phyloP scores from a whole-genome alignment of 2,113 vertebrate species.

The Halichoeres trimaculatus region DNA sequence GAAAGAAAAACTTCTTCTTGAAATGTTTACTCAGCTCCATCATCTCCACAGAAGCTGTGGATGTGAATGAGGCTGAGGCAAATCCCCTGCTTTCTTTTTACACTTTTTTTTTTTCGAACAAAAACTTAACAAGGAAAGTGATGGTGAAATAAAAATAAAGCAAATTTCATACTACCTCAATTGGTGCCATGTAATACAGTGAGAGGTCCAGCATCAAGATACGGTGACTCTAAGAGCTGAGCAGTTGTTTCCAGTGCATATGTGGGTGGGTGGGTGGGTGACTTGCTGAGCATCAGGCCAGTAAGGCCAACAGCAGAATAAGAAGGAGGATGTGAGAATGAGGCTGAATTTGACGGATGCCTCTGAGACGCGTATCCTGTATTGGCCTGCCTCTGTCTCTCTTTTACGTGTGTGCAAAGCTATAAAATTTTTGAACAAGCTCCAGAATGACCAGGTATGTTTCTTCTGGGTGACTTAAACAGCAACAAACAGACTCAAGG shows the following conservation, averaged over 20 bases:
- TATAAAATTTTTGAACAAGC: neutral
- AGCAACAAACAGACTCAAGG: slow-evolving; percentile 1
- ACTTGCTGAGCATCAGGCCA: slow-evolving; percentile 18
- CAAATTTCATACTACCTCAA: slow-evolving; percentile 51
- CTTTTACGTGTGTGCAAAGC: neutral
- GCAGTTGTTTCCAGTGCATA: slow-evolving; percentile 10
- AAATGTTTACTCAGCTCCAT: slow-evolving; percentile 58
- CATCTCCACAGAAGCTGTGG: slow-evolving; percentile 47
- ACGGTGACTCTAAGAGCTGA: slow-evolving; percentile 11
- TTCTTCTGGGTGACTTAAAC: neutral
- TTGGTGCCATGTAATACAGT: slow-evolving; percentile 27
- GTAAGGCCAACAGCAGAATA: slow-evolving; percentile 12
- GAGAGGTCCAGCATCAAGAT: slow-evolving; percentile 11
- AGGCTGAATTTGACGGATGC: slow-evolving; percentile 8
- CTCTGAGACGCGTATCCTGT: slow-evolving; percentile 55
- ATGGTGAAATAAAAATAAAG: slow-evolving; percentile 7
- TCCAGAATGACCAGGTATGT: slow-evolving; percentile 1
- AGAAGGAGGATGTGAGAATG: slow-evolving; percentile 54
- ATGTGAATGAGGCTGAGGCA: slow-evolving; percentile 44
- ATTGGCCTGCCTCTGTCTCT: neutral
- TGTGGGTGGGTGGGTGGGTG: neutral
- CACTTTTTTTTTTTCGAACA: slow-evolving; percentile 10
- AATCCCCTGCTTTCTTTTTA: slow-evolving; percentile 9
- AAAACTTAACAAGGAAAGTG: slow-evolving; percentile 31
- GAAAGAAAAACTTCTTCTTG: slow-evolving; percentile 57